Evolutionary conservation across 2,113 vertebrate species (phyloP).

Genomic region (Psophia crepitans): DNA sequence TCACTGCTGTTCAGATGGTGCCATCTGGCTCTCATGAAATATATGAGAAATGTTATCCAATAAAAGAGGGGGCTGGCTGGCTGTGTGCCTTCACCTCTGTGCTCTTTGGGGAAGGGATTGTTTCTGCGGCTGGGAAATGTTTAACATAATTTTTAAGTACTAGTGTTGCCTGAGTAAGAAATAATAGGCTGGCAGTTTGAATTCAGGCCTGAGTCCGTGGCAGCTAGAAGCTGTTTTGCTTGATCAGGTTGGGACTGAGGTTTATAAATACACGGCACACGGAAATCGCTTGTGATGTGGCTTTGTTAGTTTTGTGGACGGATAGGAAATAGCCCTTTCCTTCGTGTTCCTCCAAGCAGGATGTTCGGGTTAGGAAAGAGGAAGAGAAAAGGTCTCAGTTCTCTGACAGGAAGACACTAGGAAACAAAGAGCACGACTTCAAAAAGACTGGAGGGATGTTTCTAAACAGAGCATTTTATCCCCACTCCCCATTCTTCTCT

Average conservation of each 20-base stretch:
- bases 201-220: background rate
- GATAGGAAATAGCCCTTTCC: background rate
- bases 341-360: background rate
- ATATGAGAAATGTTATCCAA: conserved; percentile 7
- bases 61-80: background rate
- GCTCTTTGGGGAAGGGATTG: background rate
- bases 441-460: background rate
- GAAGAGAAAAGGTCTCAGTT: background rate
- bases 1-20: conserved; percentile 51
- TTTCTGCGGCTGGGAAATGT: background rate
- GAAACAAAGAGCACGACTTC: background rate
- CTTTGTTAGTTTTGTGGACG: background rate
- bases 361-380: background rate
- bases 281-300: background rate
- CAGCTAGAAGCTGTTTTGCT: background rate
- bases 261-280: background rate
- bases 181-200: background rate
- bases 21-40: conserved; percentile 51
- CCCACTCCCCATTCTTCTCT: background rate
- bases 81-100: background rate
- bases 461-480: background rate
- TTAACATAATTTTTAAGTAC: background rate
- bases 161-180: background rate
- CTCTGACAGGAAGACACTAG: background rate
- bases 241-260: background rate